phyloP scores from a whole-genome alignment of 2,888 invertebrate species.

The Shargacucullia verbasci region DNA sequence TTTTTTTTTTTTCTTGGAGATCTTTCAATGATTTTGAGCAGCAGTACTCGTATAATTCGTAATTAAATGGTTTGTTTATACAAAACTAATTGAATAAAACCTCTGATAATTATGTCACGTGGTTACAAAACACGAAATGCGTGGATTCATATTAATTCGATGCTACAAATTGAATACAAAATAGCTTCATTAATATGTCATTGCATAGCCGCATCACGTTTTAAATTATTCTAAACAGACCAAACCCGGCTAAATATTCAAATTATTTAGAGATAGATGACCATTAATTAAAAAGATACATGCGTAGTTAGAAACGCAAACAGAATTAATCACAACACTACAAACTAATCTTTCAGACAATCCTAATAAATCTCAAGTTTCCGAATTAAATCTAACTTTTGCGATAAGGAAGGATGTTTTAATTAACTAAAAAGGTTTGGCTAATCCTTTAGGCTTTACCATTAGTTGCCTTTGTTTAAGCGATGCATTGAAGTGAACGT shows the following conservation, averaged over 20 bases:
- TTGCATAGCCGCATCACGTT: constrained; percentile 24
- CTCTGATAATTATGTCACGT: neutral
- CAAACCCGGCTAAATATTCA: constrained; percentile 32
- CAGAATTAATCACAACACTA: constrained; percentile 36
- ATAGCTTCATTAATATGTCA: constrained; percentile 44
- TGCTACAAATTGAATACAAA: constrained; percentile 33
- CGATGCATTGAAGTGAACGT: constrained; percentile 26
- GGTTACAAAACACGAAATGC: neutral
- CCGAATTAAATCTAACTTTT: constrained; percentile 46
- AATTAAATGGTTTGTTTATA: too few species aligned
- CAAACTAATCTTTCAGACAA: constrained; percentile 38
- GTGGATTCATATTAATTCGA: constrained; percentile 32
- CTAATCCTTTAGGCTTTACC: constrained; percentile 18
- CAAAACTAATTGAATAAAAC: too few species aligned
- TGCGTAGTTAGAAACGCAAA: constrained; percentile 22
- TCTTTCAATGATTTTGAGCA: too few species aligned
- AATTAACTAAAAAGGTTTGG: constrained; percentile 48
- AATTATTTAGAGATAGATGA: constrained; percentile 39
- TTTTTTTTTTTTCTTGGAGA: too few species aligned
- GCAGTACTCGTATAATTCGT: too few species aligned
- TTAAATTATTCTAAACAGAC: constrained; percentile 47
- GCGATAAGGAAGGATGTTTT: constrained; percentile 42
- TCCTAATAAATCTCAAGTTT: constrained; percentile 49
- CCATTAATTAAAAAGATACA: constrained; percentile 52
- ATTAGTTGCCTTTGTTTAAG: constrained; percentile 7